Conservation (phyloP, 2,888 invertebrate species). For the Kryphioiulus occultus region DNA sequence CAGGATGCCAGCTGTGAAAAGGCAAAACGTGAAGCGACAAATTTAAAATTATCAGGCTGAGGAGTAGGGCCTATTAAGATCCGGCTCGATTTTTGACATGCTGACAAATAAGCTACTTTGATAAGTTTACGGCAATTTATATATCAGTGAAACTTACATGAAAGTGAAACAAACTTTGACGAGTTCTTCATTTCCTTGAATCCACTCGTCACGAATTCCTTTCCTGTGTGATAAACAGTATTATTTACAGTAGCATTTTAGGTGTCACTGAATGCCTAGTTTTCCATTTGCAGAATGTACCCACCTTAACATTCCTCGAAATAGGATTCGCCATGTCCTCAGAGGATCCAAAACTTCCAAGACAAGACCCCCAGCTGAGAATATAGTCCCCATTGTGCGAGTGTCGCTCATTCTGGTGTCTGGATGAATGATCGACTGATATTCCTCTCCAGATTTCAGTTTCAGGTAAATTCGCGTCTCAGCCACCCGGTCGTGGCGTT, state of each 20-base stretch:
- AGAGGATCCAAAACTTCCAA: constrained; percentile 23
- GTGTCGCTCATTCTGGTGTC: constrained; percentile 65
- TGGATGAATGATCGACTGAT: constrained; percentile 64
- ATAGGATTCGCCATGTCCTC: constrained; percentile 12
- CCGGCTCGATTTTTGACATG: too few species aligned
- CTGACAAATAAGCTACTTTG: too few species aligned
- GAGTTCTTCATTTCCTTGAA: neutral
- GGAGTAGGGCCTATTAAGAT: too few species aligned
- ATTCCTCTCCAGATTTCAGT: constrained; percentile 35
- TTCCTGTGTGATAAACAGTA: constrained; percentile 54
- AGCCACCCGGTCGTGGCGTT: constrained; percentile 65
- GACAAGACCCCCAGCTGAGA: neutral
- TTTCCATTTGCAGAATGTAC: neutral
- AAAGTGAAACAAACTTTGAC: constrained; percentile 40
- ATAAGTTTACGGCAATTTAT: neutral
- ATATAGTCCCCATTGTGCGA: constrained; percentile 54
- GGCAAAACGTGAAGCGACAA: neutral
- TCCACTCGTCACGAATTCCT: constrained; percentile 6
- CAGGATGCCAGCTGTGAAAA: neutral
- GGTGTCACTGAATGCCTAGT: neutral
- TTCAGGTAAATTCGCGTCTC: constrained; percentile 69
- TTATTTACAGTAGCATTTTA: too few species aligned
- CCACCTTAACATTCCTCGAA: constrained; percentile 2
- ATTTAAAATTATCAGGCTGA: too few species aligned
- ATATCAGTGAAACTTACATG: neutral